phyloP scores from a whole-genome alignment of 37 sponge, comb jelly and placozoan genomes.

The Bolinopsis microptera region DNA sequence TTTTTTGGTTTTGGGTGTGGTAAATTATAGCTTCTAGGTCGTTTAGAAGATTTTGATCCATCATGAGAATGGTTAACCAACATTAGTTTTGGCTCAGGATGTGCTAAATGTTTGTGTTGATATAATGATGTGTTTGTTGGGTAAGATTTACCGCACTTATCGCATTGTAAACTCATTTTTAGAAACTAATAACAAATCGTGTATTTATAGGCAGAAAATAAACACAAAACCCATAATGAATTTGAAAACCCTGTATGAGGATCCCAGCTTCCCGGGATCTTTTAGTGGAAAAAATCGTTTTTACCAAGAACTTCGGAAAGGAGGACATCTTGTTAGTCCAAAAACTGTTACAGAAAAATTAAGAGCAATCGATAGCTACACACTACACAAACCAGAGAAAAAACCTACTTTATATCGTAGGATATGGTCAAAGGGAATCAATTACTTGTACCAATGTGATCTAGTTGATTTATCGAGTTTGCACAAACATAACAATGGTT shows the following conservation, averaged over 20 bases:
- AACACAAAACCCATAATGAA: neutral
- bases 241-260: neutral
- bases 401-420: neutral
- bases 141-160: neutral
- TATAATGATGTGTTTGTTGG: neutral
- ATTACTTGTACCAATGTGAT: neutral
- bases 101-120: neutral
- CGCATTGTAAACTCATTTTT: neutral
- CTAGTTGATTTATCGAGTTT: neutral
- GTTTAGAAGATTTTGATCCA: neutral
- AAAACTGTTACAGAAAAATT: neutral
- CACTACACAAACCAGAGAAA: neutral
- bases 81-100: neutral
- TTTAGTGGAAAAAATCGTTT: neutral
- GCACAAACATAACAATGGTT: neutral
- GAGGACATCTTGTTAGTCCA: neutral
- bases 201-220: conserved; percentile 18
- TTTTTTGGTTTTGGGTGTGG: neutral
- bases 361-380: neutral
- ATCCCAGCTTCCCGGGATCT: neutral
- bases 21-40: neutral
- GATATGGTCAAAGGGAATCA: conserved; percentile 11
- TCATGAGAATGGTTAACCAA: conserved; percentile 5
- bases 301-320: neutral
- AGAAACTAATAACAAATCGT: neutral